Conservation (phyloP, 2,797 vertebrate species). For the Spondyliosoma cantharus region DNA sequence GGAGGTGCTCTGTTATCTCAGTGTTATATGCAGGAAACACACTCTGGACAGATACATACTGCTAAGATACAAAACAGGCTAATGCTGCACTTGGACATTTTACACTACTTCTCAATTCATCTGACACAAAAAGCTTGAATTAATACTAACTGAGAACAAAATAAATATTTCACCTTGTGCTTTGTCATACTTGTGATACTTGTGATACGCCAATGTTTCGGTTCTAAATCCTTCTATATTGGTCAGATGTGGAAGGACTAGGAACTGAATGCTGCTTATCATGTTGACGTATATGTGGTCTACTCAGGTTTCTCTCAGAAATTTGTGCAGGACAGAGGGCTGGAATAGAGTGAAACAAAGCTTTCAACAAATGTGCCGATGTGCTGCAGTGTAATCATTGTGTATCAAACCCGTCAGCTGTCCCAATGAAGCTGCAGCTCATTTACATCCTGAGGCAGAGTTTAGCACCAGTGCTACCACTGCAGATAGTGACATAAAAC, state of each 20-base stretch:
- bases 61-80: slow-evolving; percentile 10
- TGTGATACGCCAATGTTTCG: not conserved
- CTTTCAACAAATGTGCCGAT: not conserved
- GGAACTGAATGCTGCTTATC: slow-evolving; percentile 1
- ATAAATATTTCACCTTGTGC: slow-evolving; percentile 1
- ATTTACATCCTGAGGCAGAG: too few species aligned
- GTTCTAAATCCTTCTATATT: not conserved
- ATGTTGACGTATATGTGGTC: slow-evolving; percentile 7
- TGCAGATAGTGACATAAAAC: not conserved
- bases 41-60: not conserved
- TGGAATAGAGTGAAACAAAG: not conserved
- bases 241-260: slow-evolving; percentile 18
- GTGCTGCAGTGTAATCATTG: not conserved
- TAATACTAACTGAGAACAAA: not conserved
- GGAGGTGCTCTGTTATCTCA: slow-evolving; percentile 13
- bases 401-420: not conserved
- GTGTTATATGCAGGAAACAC: slow-evolving; percentile 23
- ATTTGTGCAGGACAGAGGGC: not conserved
- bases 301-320: slow-evolving; percentile 6
- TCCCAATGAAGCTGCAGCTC: not conserved
- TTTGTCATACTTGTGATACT: not conserved
- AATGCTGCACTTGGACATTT: slow-evolving; percentile 14
- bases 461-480: not conserved
- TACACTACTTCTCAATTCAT: slow-evolving; percentile 4
- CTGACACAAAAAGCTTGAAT: slow-evolving; percentile 18